Conservation (phyloP, 1,140 invertebrate species). For the Drosophila paulistorum region DNA sequence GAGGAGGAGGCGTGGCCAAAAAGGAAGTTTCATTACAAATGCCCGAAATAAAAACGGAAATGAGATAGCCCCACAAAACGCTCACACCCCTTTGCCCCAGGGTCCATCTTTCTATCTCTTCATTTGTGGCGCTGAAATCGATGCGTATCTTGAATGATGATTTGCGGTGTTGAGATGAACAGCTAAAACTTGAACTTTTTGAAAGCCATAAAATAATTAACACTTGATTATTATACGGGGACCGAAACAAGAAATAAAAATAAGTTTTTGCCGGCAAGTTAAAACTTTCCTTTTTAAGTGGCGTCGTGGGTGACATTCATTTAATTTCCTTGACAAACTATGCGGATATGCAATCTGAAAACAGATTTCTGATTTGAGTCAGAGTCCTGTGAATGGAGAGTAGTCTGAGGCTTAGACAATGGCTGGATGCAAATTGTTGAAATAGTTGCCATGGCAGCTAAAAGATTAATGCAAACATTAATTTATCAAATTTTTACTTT, state of each 20-base stretch:
- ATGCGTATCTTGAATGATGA: constrained; percentile 82
- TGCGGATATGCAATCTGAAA: constrained; percentile 66
- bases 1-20: not conserved
- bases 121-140: constrained; percentile 55
- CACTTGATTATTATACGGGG: constrained; percentile 81
- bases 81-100: constrained; percentile 6
- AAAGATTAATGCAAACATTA: constrained; percentile 64
- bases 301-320: constrained; percentile 66
- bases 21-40: constrained; percentile 79
- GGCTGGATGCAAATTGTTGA: constrained; percentile 67
- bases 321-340: constrained; percentile 67
- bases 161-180: constrained; percentile 68
- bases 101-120: not conserved
- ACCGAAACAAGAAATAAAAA: constrained; percentile 40
- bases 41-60: constrained; percentile 63
- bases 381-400: constrained; percentile 19
- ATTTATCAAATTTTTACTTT: constrained; percentile 71
- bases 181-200: constrained; percentile 68
- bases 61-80: constrained; percentile 43
- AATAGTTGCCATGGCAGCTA: constrained; percentile 51
- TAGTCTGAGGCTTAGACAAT: constrained; percentile 15
- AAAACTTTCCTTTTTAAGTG: constrained; percentile 49
- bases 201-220: constrained; percentile 83
- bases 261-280: constrained; percentile 37
- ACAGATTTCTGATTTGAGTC: constrained; percentile 55